Evolutionary conservation across 2,888 invertebrate species (phyloP), one percentile per base, ranked within the genome.

Genomic region (Caradrina kadenii): DNA sequence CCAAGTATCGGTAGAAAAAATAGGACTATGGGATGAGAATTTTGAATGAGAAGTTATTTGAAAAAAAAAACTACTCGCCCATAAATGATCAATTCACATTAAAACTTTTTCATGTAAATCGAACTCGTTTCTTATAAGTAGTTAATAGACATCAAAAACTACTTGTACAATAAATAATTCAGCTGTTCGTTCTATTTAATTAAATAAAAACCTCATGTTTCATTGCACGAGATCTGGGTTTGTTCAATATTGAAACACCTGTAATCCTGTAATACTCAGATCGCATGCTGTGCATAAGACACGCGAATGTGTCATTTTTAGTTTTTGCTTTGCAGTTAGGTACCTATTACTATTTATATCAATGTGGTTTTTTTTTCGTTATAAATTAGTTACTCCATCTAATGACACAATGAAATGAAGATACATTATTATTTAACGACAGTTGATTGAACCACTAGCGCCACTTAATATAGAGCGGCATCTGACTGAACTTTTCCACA

Each of bases 281-380:
- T 84, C 73, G 84, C 84, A 84, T 84, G 84, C 69, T 54, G 69
- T 63, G 69, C n/a, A 45, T 55, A 69, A 55, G 76, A 74, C 86
- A 87, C 86, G 86, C 84, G 81, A 87, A 80, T 77, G 53, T 69
- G 74, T 80, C 80, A 83, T 86, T 87, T 70, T 69, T 67, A 21
- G 55, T 68, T 69, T 76, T 73, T 65, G 63, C 60, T 76, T 58
- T 66, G 49, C 42, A 62, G 22, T 22, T 49, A 48, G n/a, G 3
- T 19, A 52, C 10, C 13, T 52, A 54, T 17, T 54, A 54, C 35
- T 54, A 59, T 68, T 73, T 59, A 31, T 74, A 75, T 61, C 52
- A 75, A 35, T 59, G 7, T 53, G 15, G 31, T 54, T 58, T 59
- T 49, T 56, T 17, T 11, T 45, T 17, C 2, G 17, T 45, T 45